Conservation (phyloP, 2,888 invertebrate species). For the Chrysopilus asiliformis region DNA sequence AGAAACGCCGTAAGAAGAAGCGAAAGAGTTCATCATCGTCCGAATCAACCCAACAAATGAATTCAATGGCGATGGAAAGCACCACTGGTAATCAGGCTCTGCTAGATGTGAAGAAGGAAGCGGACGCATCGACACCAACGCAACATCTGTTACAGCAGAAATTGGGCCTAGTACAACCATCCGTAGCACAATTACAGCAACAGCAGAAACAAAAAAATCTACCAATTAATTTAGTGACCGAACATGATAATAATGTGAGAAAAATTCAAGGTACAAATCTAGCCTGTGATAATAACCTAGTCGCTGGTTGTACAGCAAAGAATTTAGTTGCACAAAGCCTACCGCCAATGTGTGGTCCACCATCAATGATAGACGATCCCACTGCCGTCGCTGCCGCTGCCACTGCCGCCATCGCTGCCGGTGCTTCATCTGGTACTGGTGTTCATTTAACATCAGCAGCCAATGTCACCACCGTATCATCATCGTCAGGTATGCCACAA, state of each 20-base stretch:
- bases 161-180: background rate
- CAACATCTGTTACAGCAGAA: background rate
- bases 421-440: constrained; percentile 10
- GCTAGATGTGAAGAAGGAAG: background rate
- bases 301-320: constrained; percentile 15
- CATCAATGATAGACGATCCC: no score
- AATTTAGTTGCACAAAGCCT: constrained; percentile 11
- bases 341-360: constrained; percentile 8
- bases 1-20: constrained; percentile 35
- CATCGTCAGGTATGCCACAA: constrained; percentile 5
- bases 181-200: no score
- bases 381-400: constrained; percentile 15
- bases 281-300: constrained; percentile 17
- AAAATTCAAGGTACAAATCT: constrained; percentile 17
- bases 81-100: constrained; percentile 5
- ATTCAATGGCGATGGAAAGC: constrained; percentile 21
- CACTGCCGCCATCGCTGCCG: constrained; percentile 21
- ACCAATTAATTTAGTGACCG: constrained; percentile 11
- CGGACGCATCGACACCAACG: background rate
- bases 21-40: constrained; percentile 34
- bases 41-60: constrained; percentile 32
- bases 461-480: no score
- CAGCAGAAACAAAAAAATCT: background rate
- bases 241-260: constrained; percentile 18
- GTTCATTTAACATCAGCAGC: constrained; percentile 1